Evolutionary conservation across 64 coral and sea anemone genomes (phyloP).

Genomic region (Montipora capricornis): DNA sequence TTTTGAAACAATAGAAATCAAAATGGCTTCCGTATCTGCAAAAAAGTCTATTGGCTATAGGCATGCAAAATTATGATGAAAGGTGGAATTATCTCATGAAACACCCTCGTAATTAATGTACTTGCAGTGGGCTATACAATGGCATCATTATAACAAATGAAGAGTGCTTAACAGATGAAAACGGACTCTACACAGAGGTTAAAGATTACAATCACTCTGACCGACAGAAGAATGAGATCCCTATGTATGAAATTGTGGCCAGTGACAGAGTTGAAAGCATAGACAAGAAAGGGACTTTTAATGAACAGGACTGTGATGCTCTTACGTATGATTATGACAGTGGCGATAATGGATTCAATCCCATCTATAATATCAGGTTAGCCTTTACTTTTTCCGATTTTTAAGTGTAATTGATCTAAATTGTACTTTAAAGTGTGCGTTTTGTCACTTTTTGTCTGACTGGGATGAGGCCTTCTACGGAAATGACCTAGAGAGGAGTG

Average conservation of each 20-base stretch:
- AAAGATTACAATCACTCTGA: background rate
- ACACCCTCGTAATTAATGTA: background rate
- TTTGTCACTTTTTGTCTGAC: too few relatives aligned
- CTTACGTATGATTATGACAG: background rate
- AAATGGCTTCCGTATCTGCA: too few relatives aligned
- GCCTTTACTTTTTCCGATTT: too few relatives aligned
- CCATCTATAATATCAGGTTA: background rate
- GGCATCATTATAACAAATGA: background rate
- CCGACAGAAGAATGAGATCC: background rate
- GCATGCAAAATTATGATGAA: background rate
- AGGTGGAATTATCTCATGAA: too few relatives aligned
- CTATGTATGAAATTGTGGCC: background rate
- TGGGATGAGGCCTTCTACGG: too few relatives aligned
- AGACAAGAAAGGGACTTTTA: background rate
- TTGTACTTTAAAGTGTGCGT: too few relatives aligned
- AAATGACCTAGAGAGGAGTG: too few relatives aligned
- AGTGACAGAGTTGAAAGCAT: background rate
- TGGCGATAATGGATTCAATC: background rate
- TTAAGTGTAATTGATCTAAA: too few relatives aligned
- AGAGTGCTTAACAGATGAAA: background rate
- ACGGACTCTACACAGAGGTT: background rate
- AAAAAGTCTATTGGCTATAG: background rate
- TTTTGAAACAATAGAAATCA: too few relatives aligned
- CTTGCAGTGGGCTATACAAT: background rate
- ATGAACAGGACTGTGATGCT: background rate